A percentile compares a stretch with the other conserved stretches of the same genome.
These are phyloP conservation scores for Drosophila cracens DNA, from an alignment of 2,888 invertebrate species.

Conservation along the genomic window DNA sequence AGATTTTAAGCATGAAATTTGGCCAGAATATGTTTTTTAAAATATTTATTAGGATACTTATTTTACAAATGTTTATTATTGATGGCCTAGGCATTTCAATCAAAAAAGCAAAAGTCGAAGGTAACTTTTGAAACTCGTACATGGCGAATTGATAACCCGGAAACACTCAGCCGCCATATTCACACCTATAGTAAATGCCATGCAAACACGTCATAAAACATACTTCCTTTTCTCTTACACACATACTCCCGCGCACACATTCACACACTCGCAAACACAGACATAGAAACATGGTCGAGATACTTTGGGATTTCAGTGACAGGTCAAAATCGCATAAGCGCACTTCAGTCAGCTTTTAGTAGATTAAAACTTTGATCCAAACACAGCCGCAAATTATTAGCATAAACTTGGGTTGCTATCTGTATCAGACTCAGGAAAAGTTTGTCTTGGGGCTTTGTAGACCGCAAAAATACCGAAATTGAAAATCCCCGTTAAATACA, in stretches of 20 bases:
- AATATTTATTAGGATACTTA: not conserved
- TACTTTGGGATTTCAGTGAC: constrained; percentile 34
- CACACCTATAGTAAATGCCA: constrained; percentile 43
- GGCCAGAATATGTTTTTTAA: not conserved
- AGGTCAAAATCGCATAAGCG: constrained; percentile 52
- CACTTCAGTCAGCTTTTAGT: constrained; percentile 64
- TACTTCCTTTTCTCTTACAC: not conserved
- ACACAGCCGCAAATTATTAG: constrained; percentile 50
- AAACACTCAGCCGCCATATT: constrained; percentile 25
- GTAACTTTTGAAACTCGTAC: constrained; percentile 1
- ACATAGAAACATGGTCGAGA: not conserved
- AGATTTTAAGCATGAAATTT: not conserved
- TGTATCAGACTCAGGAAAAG: not conserved
- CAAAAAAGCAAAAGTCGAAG: constrained; percentile 4
- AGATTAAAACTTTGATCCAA: constrained; percentile 68
- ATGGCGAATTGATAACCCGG: constrained; percentile 37
- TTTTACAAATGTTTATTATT: not conserved
- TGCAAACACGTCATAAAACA: constrained; percentile 49
- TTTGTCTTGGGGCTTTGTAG: constrained; percentile 13
- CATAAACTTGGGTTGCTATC: constrained; percentile 27
- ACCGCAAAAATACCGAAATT: not conserved
- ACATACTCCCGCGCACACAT: not conserved
- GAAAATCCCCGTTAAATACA: constrained; percentile 22
- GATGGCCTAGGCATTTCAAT: constrained; percentile 1
- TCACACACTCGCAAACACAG: constrained; percentile 2